These are phyloP conservation scores for Gallinago nigripennis DNA, from an alignment of 2,797 vertebrate genomes.

Conservation along the genomic window DNA sequence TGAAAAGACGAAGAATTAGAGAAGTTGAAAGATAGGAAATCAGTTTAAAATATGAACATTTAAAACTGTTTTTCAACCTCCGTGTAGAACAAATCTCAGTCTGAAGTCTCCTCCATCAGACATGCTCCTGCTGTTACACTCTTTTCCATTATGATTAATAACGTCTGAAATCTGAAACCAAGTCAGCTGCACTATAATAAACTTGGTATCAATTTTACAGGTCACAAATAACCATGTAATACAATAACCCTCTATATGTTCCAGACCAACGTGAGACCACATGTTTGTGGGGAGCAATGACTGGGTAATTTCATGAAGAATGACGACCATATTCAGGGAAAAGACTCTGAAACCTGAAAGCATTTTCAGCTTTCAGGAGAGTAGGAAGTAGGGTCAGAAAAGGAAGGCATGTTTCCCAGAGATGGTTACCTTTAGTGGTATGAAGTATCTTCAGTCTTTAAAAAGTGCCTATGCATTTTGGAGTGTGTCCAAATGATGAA, in stretches of 20 bases:
- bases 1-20: not conserved
- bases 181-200: slow-evolving; percentile 70
- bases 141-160: slow-evolving; percentile 67
- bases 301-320: slow-evolving; percentile 47
- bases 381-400: not conserved
- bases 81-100: not conserved
- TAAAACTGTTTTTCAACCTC: not conserved
- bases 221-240: slow-evolving; percentile 73
- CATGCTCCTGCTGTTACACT: slow-evolving; percentile 47
- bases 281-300: slow-evolving; percentile 35
- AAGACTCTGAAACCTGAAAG: not conserved
- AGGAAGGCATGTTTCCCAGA: not conserved
- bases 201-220: slow-evolving; percentile 74
- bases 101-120: slow-evolving; percentile 50
- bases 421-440: not conserved
- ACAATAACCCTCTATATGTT: slow-evolving; percentile 64
- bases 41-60: not conserved
- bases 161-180: slow-evolving; percentile 62
- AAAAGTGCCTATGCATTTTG: not conserved
- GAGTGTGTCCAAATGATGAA: not conserved
- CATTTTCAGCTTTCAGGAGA: not conserved
- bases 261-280: slow-evolving; percentile 33
- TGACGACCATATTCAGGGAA: slow-evolving; percentile 10
- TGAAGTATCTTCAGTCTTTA: not conserved
- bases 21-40: not conserved